Percentiles rank a stretch among this genome's conserved stretches.
These are phyloP conservation scores for Psix sp. DNA, from an alignment of 1,140 invertebrate species.

Conservation along the genomic window DNA sequence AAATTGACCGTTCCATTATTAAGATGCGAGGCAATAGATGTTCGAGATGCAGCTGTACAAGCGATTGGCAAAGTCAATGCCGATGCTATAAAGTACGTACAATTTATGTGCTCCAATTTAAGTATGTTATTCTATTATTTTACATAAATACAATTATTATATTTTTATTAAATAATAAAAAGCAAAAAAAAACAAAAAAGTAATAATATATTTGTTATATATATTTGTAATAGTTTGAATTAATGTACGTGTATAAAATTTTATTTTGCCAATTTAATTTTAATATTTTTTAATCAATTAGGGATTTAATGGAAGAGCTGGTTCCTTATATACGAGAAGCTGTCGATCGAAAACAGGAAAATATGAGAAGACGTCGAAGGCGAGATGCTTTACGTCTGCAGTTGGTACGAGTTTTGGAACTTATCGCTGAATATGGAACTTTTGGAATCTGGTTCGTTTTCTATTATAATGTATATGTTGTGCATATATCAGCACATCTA, in stretches of 20 bases:
- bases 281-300: slow-evolving; percentile 68
- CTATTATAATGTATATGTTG: slow-evolving; percentile 7
- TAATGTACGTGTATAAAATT: background rate
- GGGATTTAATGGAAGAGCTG: slow-evolving; percentile 97
- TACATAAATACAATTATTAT: too few species aligned
- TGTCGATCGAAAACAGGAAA: slow-evolving; percentile 98
- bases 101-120: too few species aligned
- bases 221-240: too few species aligned
- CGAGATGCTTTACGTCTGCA: slow-evolving; percentile 95
- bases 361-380: slow-evolving; percentile 90
- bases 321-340: slow-evolving; percentile 94
- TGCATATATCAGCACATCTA: background rate
- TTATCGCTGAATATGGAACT: slow-evolving; percentile 94
- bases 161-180: too few species aligned
- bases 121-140: too few species aligned
- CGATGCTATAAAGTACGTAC: slow-evolving; percentile 91
- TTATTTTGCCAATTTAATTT: too few species aligned
- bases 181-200: too few species aligned
- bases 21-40: slow-evolving; percentile 93
- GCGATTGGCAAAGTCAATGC: slow-evolving; percentile 96
- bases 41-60: slow-evolving; percentile 93
- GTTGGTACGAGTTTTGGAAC: slow-evolving; percentile 92
- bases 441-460: slow-evolving; percentile 88
- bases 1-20: slow-evolving; percentile 93
- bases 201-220: too few species aligned